Evolutionary conservation across 2,113 vertebrate species (phyloP).

Genomic region (Cinclus mexicanus): DNA sequence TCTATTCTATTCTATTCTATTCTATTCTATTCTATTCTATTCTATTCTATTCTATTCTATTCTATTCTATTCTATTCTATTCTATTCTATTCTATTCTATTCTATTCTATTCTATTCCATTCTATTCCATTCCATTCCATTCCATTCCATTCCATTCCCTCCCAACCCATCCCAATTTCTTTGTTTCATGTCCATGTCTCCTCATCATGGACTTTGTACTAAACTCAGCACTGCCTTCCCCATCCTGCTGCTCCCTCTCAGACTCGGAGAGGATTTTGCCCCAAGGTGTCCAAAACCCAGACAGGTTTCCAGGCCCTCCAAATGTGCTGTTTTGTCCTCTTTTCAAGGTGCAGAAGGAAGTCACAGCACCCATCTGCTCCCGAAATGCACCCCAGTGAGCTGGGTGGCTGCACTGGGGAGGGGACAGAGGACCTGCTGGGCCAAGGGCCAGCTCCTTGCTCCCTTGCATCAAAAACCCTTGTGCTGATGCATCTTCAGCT

Average conservation of each 20-base stretch:
- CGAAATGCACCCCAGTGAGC: background rate
- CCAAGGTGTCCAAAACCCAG: background rate
- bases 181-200: accelerated
- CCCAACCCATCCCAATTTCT: accelerated
- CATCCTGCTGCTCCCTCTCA: background rate
- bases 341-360: background rate
- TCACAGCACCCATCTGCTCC: background rate
- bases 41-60: background rate
- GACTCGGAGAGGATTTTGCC: background rate
- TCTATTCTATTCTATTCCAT: accelerated
- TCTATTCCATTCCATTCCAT: accelerated
- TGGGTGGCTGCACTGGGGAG: background rate
- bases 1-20: background rate
- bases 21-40: background rate
- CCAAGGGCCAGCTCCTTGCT: background rate
- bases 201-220: background rate
- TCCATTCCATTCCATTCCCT: accelerated
- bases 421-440: background rate
- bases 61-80: background rate
- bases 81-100: background rate
- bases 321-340: background rate
- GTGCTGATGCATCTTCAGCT: background rate
- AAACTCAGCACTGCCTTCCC: background rate
- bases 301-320: background rate
- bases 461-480: background rate